A percentile compares a stretch with the other conserved stretches of the same genome.
phyloP scores from a whole-genome alignment of 2,888 invertebrate species.

The Sminthurides aquaticus region DNA sequence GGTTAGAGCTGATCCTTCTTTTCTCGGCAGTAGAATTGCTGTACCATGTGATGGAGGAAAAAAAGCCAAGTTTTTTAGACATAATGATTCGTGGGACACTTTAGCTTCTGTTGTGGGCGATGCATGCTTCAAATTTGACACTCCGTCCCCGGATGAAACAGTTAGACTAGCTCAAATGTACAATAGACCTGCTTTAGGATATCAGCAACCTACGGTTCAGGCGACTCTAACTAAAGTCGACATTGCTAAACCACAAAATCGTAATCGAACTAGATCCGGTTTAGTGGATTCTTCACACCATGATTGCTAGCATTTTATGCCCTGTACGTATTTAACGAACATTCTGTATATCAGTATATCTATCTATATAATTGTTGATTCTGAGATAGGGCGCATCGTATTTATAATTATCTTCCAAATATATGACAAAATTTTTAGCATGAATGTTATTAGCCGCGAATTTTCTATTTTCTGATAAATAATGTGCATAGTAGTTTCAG shows the following conservation, averaged over 20 bases:
- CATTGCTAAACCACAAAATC: neutral
- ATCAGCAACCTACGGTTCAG: slow-evolving; percentile 2
- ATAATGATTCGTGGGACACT: slow-evolving; percentile 19
- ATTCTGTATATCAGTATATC: too few species aligned
- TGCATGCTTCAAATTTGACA: slow-evolving; percentile 53
- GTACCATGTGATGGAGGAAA: slow-evolving; percentile 9
- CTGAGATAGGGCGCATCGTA: too few species aligned
- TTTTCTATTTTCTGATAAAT: too few species aligned
- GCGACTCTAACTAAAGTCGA: neutral
- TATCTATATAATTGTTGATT: too few species aligned
- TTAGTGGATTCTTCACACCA: slow-evolving; percentile 5
- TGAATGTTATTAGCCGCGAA: too few species aligned
- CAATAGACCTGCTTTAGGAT: slow-evolving; percentile 7
- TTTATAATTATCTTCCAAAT: too few species aligned
- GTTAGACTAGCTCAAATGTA: slow-evolving; percentile 45
- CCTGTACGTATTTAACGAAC: too few species aligned
- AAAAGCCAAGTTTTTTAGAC: slow-evolving; percentile 17
- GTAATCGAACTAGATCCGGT: neutral
- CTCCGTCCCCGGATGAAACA: slow-evolving; percentile 57
- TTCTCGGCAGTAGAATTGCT: slow-evolving; percentile 26
- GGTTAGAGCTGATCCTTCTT: slow-evolving; percentile 21
- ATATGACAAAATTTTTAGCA: too few species aligned
- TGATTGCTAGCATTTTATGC: too few species aligned
- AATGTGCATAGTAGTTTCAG: too few species aligned
- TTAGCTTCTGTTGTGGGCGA: slow-evolving; percentile 18